phyloP scores from a whole-genome alignment of 2,113 vertebrate genomes.

The Percopsis transmontana region DNA sequence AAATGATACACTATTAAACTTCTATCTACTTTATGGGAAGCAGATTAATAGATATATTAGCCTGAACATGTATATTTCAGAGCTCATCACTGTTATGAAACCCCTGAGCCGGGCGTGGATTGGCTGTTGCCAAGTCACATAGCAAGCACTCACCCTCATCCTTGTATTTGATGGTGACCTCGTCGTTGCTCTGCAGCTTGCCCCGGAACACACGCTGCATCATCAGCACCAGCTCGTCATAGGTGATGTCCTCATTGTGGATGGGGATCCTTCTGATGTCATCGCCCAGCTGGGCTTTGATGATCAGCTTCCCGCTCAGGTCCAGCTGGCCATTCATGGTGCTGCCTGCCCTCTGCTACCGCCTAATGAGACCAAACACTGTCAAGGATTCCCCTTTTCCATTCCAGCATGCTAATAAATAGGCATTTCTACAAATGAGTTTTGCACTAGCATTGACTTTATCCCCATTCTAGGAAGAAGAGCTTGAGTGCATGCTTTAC shows the following conservation, averaged over 20 bases:
- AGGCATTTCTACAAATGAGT: not conserved
- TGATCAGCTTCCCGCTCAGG: conserved; percentile 97
- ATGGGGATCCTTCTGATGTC: conserved; percentile 98
- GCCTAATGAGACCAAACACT: conserved; percentile 43
- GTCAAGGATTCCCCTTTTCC: too few species aligned
- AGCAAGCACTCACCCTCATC: conserved; percentile 86
- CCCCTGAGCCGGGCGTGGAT: too few species aligned
- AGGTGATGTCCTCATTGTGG: conserved; percentile 99
- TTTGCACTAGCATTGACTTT: not conserved
- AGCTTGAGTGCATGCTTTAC: not conserved
- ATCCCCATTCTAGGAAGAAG: not conserved
- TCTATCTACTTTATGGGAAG: not conserved
- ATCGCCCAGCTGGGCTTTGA: conserved; percentile 97
- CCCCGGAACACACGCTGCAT: conserved; percentile 99
- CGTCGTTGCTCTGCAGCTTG: conserved; percentile 95
- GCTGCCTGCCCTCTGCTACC: conserved; percentile 71
- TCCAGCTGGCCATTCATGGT: conserved; percentile 99
- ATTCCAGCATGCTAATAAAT: not conserved
- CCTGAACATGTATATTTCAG: too few species aligned
- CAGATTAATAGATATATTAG: too few species aligned
- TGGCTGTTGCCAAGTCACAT: too few species aligned
- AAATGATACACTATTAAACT: not conserved
- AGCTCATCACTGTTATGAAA: too few species aligned
- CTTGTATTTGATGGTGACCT: conserved; percentile 99
- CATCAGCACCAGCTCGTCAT: conserved; percentile 98